Evolutionary conservation across 2,888 invertebrate species (phyloP).

Genomic region (Caenorhabditis zanzibari): DNA sequence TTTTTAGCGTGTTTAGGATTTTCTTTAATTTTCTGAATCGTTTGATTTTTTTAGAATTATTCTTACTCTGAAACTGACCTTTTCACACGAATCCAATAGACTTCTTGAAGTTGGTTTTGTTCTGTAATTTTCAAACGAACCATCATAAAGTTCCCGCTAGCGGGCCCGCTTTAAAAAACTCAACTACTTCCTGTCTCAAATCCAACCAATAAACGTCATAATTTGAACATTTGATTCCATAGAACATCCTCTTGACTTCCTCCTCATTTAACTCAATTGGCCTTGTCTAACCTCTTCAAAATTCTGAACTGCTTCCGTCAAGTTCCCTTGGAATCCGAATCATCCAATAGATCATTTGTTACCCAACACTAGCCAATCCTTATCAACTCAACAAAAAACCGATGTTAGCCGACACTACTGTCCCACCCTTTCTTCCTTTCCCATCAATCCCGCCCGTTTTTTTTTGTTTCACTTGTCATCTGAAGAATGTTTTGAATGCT

Average conservation of each 20-base stretch:
- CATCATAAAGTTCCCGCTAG: neutral
- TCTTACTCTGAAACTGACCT: no score
- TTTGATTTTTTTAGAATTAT: no score
- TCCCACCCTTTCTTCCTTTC: conserved; percentile 8
- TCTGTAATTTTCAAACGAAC: neutral
- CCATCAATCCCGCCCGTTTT: conserved; percentile 8
- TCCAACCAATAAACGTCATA: neutral
- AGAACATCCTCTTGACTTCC: conserved; percentile 1
- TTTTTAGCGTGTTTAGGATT: no score
- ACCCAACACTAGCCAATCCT: neutral
- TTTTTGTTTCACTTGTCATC: conserved; percentile 25
- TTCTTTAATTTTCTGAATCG: no score
- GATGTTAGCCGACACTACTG: neutral
- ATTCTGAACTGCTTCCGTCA: neutral
- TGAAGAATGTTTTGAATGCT: conserved; percentile 31
- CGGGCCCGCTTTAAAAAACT: neutral
- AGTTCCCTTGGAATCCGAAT: neutral
- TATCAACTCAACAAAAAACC: neutral
- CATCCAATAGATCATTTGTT: neutral
- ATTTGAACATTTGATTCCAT: conserved; percentile 17
- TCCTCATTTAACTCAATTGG: neutral
- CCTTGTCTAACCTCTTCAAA: neutral
- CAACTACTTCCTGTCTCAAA: neutral
- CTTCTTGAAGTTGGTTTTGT: no score
- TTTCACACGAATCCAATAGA: no score